phyloP scores from a whole-genome alignment of 2,888 invertebrate species.

The Latrodectus hesperus region DNA sequence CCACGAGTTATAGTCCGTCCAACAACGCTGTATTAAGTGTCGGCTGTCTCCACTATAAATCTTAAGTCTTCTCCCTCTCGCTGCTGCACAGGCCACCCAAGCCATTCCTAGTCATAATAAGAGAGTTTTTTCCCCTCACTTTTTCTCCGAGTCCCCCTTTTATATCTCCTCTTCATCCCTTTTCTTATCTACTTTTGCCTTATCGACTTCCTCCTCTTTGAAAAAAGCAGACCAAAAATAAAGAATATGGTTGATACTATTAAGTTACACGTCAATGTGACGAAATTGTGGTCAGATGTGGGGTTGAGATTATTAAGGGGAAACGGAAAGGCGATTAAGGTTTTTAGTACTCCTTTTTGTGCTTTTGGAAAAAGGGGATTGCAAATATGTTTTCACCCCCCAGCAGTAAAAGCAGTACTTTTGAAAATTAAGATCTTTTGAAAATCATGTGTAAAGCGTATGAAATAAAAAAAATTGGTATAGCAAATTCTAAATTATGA shows the following conservation, averaged over 20 bases:
- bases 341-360: slow-evolving; percentile 11
- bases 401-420: too few relatives aligned
- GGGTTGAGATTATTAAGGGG: slow-evolving; percentile 4
- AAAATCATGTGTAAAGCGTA: too few relatives aligned
- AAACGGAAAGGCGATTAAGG: slow-evolving; percentile 29
- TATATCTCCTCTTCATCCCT: slow-evolving; percentile 17
- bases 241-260: slow-evolving; percentile 52
- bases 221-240: not conserved
- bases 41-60: slow-evolving; percentile 64
- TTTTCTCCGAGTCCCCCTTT: slow-evolving; percentile 23
- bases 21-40: slow-evolving; percentile 67
- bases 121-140: slow-evolving; percentile 17
- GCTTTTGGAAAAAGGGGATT: slow-evolving; percentile 2
- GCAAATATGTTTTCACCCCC: too few relatives aligned
- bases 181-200: slow-evolving; percentile 57
- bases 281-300: slow-evolving; percentile 58
- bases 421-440: too few relatives aligned
- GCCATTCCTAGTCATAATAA: slow-evolving; percentile 34
- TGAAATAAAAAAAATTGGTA: too few relatives aligned
- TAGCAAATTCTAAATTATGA: too few relatives aligned
- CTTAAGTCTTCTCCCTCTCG: slow-evolving; percentile 27
- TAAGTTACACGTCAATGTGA: slow-evolving; percentile 54
- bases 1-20: slow-evolving; percentile 63
- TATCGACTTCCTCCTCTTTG: slow-evolving; percentile 54
- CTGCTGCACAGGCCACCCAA: slow-evolving; percentile 27